Evolutionary conservation across 2,888 invertebrate species (phyloP), one percentile per base, ranked within the genome.

Genomic region (Andrena camellia): DNA sequence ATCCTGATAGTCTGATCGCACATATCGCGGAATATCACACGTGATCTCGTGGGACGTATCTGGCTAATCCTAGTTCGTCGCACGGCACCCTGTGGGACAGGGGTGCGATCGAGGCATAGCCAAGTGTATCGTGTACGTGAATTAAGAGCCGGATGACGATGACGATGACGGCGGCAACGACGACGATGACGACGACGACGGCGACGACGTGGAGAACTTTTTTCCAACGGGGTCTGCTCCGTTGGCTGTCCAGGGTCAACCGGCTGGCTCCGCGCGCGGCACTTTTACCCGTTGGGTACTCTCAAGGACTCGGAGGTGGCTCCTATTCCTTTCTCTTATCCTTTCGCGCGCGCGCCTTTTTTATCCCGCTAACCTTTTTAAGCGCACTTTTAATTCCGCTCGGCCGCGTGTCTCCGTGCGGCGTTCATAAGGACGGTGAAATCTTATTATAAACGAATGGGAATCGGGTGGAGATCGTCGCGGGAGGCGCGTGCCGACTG

Each of bases 241-340:
- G 88, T 83, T 84, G 89, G 81, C 85, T 89, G 87, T 68, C 93
- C 93, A 93, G 93, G 93, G 93, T 93, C 93, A 93, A 93, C 93
- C 93, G 93, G 93, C 93, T 93, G 92, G 92, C 92, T 91, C 91
- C 90, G 90, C 84, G 83, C 86, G 76, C 88, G 88, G 90, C 92
- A 93, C 93, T 93, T 93, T 93, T 93, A 93, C 93, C 91, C 91
- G 92, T 91, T 91, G 91, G 90, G 86, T 90, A 90, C 92, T 91
- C 93, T 93, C 93, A 93, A 93, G 93, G 93, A 93, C 93, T 93
- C 91, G 91, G 90, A 91, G 92, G 90, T 90, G 89, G 90, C 93
- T 93, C 92, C 92, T 93, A 92, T 93, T 93, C 93, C 93, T 94
- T 93, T 93, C 93, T 93, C 93, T 93, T 93, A 93, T 93, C 93